Evolutionary conservation across 2,113 vertebrate species (phyloP), one percentile per base, ranked within the genome.

Genomic region (Neolamprologus fasciatus): DNA sequence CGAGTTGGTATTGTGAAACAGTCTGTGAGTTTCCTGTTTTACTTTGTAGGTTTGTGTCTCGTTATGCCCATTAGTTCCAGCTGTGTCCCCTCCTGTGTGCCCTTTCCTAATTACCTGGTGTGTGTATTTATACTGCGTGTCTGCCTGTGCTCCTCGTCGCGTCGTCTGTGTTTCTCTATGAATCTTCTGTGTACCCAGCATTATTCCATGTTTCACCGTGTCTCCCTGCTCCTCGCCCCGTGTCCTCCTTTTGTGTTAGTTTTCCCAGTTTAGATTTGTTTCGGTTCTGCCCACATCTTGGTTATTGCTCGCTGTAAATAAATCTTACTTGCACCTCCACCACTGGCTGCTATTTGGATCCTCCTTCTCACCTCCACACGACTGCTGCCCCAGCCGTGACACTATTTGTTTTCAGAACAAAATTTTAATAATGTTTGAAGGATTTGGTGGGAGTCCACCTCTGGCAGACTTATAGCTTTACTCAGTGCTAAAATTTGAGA

Each of bases 91-190:
- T 51, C 50, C 17, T 51, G 50, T 53, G 50, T n/a, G 50, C 50
- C 50, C 3, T 53, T 53, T 53, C 9, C 9, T n/a, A n/a, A 53
- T 53, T 53, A 53, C 19, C 50, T 53, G 50, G 50, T 53, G 50
- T 53, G 50, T n/a, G 50, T 53, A 53, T 51, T 51, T 51, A 5
- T 51, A n/a, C 19, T 53, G 5, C 9, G 9, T 53, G 50, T 53
- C 50, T 53, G 9, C 50, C 5, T 53, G 50, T n/a, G 19, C 50
- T 53, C 19, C 50, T 53, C 1, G 2, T n/a, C 0, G 19, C 0
- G 9, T n/a, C 0, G 19, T n/a, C 50, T 53, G 19, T 6, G 5
- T 51, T 51, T 51, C 50, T 51, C 50, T 51, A 9, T 51, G 50
- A 51, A n/a, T 10, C 17, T 9, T n/a, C 50, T n/a, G 8, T 51